Evolutionary conservation across 2,113 vertebrate genomes (phyloP).

Genomic region (Athene cunicularia): DNA sequence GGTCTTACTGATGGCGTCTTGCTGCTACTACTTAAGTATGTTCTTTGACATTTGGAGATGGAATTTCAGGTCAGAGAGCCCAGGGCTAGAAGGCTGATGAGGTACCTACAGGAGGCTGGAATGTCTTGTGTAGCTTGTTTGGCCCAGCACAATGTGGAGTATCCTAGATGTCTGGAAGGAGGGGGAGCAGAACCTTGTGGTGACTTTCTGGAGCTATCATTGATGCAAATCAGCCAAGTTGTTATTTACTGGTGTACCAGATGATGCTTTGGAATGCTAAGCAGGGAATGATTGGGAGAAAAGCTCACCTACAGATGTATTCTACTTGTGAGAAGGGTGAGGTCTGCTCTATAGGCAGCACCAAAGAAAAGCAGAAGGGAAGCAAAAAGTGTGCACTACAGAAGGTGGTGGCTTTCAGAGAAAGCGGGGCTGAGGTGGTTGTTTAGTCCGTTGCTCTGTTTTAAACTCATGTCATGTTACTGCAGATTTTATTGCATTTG

Average conservation of each 20-base stretch:
- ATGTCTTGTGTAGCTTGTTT: neutral
- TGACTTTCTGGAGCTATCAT: neutral
- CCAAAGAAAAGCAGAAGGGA: neutral
- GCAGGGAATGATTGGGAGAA: neutral
- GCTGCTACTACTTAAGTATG: neutral
- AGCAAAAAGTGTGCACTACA: neutral
- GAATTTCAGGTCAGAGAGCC: neutral
- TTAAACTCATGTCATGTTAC: neutral
- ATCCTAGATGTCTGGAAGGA: neutral
- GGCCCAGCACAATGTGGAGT: accelerated
- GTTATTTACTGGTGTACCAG: neutral
- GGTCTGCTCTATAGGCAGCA: neutral
- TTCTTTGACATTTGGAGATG: neutral
- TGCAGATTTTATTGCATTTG: neutral
- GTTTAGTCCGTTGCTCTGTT: neutral
- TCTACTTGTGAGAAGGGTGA: neutral
- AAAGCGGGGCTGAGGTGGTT: neutral
- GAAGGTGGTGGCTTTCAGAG: neutral
- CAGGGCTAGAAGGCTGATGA: neutral
- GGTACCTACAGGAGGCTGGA: neutral
- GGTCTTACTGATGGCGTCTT: neutral
- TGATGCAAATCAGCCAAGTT: neutral
- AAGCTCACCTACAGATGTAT: accelerated
- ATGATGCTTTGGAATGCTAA: neutral
- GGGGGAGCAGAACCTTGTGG: neutral